Percentiles rank a stretch among this genome's conserved stretches.
Evolutionary conservation across 2,113 vertebrate genomes (phyloP).

Genomic region (Uria aalge): DNA sequence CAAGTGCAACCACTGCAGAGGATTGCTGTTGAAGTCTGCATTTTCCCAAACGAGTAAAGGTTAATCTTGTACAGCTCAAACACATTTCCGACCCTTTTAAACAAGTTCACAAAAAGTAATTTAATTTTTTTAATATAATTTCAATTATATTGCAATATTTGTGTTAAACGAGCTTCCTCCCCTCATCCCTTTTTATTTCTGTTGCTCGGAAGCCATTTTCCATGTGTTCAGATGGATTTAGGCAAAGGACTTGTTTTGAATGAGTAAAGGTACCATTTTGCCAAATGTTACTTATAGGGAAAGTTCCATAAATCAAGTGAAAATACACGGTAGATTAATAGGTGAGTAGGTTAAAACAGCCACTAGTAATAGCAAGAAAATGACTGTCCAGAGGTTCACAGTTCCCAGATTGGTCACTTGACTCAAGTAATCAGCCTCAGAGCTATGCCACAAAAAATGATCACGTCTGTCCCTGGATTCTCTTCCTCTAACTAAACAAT

Average conservation of each 20-base stretch:
- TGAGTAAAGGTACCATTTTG: slow-evolving; percentile 8
- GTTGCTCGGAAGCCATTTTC: not conserved
- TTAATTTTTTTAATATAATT: slow-evolving; percentile 76
- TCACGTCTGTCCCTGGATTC: slow-evolving; percentile 35
- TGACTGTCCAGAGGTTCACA: slow-evolving; percentile 40
- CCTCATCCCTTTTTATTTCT: not conserved
- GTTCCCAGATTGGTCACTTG: slow-evolving; percentile 29
- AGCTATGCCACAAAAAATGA: slow-evolving; percentile 49
- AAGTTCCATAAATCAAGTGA: slow-evolving; percentile 28
- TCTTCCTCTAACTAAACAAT: slow-evolving; percentile 49
- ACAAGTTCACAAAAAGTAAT: slow-evolving; percentile 71
- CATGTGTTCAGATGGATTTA: slow-evolving; percentile 11
- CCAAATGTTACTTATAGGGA: slow-evolving; percentile 20
- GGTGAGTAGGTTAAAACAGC: slow-evolving; percentile 57
- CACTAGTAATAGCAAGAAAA: slow-evolving; percentile 31
- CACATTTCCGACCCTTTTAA: slow-evolving; percentile 80
- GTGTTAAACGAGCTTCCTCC: slow-evolving; percentile 33
- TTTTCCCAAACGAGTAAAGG: slow-evolving; percentile 80
- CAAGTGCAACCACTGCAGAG: slow-evolving; percentile 79
- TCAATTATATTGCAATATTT: slow-evolving; percentile 79
- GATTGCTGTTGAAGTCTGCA: slow-evolving; percentile 77
- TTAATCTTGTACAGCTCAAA: slow-evolving; percentile 77
- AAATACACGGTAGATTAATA: slow-evolving; percentile 53
- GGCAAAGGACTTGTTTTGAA: slow-evolving; percentile 31
- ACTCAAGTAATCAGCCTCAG: slow-evolving; percentile 31